Conservation (phyloP, 2,888 invertebrate genomes). For the Nipponacmea schrenckii region DNA sequence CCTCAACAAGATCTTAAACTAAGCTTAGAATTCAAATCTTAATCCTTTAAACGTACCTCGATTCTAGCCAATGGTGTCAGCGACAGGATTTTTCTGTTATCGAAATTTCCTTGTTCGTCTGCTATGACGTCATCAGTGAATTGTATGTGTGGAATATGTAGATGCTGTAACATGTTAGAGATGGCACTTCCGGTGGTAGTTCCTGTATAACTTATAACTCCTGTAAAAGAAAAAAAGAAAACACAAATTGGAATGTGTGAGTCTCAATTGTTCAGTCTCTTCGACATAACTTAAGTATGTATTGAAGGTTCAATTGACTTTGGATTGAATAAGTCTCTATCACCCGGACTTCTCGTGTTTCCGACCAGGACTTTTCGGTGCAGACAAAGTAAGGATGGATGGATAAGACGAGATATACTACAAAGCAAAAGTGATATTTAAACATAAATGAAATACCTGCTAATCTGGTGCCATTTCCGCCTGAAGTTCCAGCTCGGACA, state of each 20-base stretch:
- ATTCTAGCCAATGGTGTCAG: slow-evolving; percentile 7
- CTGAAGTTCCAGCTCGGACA: background rate
- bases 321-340: background rate
- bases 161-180: slow-evolving; percentile 20
- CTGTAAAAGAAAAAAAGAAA: slow-evolving; percentile 20
- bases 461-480: too few relatives aligned
- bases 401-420: too few relatives aligned
- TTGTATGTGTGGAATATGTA: slow-evolving; percentile 24
- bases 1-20: too few relatives aligned
- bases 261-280: background rate
- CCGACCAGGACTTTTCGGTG: slow-evolving; percentile 8
- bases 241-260: background rate
- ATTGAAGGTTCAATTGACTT: background rate
- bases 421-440: too few relatives aligned
- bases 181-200: slow-evolving; percentile 22
- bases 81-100: slow-evolving; percentile 8
- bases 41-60: slow-evolving; percentile 5
- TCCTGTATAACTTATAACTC: slow-evolving; percentile 31
- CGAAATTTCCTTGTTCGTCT: background rate
- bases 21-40: too few relatives aligned
- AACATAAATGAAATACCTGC: too few relatives aligned
- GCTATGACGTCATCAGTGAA: slow-evolving; percentile 15
- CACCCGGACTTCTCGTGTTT: background rate
- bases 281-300: background rate
- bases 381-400: too few relatives aligned